These are phyloP conservation scores for Orthosia gracilis DNA, from an alignment of 2,888 invertebrate species.

Conservation along the genomic window DNA sequence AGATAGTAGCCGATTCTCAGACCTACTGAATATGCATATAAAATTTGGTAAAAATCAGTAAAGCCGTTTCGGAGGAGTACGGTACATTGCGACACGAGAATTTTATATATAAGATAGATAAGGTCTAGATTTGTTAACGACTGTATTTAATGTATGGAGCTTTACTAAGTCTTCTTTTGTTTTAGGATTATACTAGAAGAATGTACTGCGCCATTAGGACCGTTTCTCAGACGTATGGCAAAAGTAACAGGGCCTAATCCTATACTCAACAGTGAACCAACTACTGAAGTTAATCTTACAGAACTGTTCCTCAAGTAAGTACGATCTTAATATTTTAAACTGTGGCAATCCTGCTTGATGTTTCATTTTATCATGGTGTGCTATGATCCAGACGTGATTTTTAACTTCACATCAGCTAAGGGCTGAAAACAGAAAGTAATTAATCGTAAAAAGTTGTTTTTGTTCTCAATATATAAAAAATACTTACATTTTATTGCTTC, in stretches of 20 bases:
- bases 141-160: too few relatives aligned
- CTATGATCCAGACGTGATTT: not conserved
- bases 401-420: not conserved
- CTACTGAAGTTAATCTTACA: constrained; percentile 79
- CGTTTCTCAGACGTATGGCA: constrained; percentile 95
- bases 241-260: constrained; percentile 90
- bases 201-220: constrained; percentile 95
- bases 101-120: too few relatives aligned
- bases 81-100: too few relatives aligned
- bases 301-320: constrained; percentile 86
- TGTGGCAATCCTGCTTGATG: not conserved
- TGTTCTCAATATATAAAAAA: not conserved
- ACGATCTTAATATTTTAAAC: too few relatives aligned
- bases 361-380: not conserved
- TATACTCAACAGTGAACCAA: constrained; percentile 79
- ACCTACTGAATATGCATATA: too few relatives aligned
- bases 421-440: not conserved
- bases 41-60: too few relatives aligned
- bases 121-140: not conserved
- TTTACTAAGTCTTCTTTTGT: constrained; percentile 2
- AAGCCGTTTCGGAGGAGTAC: too few relatives aligned
- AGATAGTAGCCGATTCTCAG: too few relatives aligned
- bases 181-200: constrained; percentile 92
- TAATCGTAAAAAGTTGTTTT: not conserved
- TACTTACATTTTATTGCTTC: constrained; percentile 6